Conservation (phyloP, 30 jellyfish, hydroid and myxozoan genomes). For the Hydra vulgaris region DNA sequence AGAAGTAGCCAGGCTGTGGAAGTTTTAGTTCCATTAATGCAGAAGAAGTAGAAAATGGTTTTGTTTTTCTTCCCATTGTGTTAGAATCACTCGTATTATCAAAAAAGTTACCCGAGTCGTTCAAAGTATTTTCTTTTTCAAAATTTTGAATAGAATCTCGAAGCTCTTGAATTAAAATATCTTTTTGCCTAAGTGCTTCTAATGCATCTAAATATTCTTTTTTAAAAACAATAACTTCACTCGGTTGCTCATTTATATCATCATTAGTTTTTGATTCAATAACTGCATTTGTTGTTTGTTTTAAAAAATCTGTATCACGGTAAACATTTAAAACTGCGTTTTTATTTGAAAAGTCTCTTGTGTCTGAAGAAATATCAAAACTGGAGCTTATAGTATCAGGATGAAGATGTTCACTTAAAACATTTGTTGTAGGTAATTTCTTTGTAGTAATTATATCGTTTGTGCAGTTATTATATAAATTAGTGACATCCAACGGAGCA, state of each 20-base stretch:
- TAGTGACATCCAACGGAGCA: background rate
- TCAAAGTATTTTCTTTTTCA: background rate
- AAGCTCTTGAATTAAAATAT: background rate
- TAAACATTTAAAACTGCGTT: background rate
- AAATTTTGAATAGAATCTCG: background rate
- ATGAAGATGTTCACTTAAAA: background rate
- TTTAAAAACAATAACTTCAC: background rate
- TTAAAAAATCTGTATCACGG: background rate
- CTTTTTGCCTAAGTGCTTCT: background rate
- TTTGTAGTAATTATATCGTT: background rate
- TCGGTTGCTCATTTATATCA: background rate
- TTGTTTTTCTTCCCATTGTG: conserved; percentile 1
- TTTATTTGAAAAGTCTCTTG: background rate
- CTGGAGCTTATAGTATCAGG: background rate
- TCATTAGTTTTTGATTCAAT: background rate
- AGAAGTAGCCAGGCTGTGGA: conserved; percentile 6
- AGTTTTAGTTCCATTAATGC: background rate
- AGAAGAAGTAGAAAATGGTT: background rate
- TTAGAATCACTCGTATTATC: background rate
- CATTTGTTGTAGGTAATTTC: background rate
- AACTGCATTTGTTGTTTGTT: background rate
- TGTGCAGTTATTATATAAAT: background rate
- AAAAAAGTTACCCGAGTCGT: background rate
- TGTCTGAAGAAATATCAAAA: conserved; percentile 3
- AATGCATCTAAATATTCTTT: conserved; percentile 12